Conservation (phyloP, 2,113 vertebrate genomes). For the Bujurquina vittata region DNA sequence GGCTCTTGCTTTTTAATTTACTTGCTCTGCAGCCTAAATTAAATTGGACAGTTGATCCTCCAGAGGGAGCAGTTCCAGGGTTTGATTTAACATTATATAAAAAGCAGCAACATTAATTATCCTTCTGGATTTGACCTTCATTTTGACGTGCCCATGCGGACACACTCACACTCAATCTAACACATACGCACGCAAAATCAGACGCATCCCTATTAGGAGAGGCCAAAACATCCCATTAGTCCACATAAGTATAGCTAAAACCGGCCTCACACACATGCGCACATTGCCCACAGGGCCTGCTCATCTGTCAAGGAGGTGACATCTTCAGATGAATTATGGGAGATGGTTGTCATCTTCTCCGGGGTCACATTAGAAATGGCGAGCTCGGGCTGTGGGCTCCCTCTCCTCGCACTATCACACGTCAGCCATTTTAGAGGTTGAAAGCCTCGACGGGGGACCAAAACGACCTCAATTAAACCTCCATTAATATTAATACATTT, state of each 20-base stretch:
- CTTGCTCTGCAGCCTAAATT: slow-evolving; percentile 69
- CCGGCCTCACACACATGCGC: slow-evolving; percentile 22
- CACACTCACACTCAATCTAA: slow-evolving; percentile 14
- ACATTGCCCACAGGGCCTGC: slow-evolving; percentile 53
- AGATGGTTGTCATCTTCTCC: slow-evolving; percentile 72
- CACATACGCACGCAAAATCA: slow-evolving; percentile 9
- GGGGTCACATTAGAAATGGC: slow-evolving; percentile 70
- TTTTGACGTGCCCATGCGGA: slow-evolving; percentile 44
- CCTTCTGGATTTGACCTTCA: slow-evolving; percentile 77
- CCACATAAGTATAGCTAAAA: slow-evolving; percentile 25
- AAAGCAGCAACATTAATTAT: slow-evolving; percentile 77
- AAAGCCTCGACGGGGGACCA: slow-evolving; percentile 72
- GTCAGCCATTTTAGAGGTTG: slow-evolving; percentile 79
- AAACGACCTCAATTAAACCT: slow-evolving; percentile 80
- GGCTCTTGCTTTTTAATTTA: slow-evolving; percentile 66
- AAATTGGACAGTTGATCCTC: slow-evolving; percentile 75
- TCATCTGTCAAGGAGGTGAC: slow-evolving; percentile 75
- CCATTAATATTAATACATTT: slow-evolving; percentile 80
- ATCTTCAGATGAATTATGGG: slow-evolving; percentile 78
- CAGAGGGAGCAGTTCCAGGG: slow-evolving; percentile 64
- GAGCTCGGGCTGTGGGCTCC: slow-evolving; percentile 40
- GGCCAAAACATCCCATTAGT: slow-evolving; percentile 9
- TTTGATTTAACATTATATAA: slow-evolving; percentile 75
- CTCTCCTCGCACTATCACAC: slow-evolving; percentile 61
- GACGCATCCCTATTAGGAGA: not conserved